A percentile compares a stretch with the other conserved stretches of the same genome.
Conservation (phyloP, 2,113 vertebrate species). For the Charadrius vociferus region DNA sequence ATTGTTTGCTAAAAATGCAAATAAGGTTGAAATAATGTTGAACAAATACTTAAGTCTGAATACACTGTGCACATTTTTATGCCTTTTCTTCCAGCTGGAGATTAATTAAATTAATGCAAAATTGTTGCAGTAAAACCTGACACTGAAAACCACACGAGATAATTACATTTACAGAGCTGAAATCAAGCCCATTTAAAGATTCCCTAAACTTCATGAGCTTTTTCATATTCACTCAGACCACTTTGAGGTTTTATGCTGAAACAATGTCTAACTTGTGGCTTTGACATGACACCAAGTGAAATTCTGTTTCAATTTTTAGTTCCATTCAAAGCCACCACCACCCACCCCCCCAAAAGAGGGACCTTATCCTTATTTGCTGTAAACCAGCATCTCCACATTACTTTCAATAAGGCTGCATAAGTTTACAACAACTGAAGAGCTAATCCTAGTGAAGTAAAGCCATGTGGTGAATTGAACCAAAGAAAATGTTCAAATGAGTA, state of each 20-base stretch:
- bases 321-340: neutral
- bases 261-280: neutral
- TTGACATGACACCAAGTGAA: constrained; percentile 1
- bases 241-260: neutral
- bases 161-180: neutral
- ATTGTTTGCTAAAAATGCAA: neutral
- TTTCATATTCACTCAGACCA: neutral
- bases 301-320: neutral
- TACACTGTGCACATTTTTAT: neutral
- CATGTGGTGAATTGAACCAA: constrained; percentile 37
- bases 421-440: constrained; percentile 5
- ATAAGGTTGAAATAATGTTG: neutral
- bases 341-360: fast-evolving
- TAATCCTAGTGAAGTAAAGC: constrained; percentile 43
- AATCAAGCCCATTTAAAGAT: neutral
- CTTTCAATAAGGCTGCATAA: neutral
- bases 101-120: neutral
- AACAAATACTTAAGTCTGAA: neutral
- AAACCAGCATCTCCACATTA: neutral
- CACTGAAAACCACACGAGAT: neutral
- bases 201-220: neutral
- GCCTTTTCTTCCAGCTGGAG: neutral
- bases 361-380: neutral
- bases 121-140: neutral
- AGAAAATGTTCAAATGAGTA: constrained; percentile 60